Evolutionary conservation across 2,888 invertebrate genomes (phyloP).

Genomic region (Meghimatium bilineatum): DNA sequence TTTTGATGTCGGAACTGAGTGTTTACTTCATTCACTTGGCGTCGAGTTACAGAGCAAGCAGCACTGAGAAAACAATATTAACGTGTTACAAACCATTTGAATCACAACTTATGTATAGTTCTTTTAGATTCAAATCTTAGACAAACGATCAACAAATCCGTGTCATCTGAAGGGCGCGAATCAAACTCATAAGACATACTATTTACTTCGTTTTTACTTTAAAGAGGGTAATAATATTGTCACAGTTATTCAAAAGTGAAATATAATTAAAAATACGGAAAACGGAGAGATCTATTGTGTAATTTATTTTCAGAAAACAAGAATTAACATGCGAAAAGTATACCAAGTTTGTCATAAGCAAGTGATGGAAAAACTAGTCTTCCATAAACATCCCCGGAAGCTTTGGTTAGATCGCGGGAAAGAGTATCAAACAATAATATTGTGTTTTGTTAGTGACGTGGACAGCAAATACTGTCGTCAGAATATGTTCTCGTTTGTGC

Average conservation of each 20-base stretch:
- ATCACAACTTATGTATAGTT: background rate
- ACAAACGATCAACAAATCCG: background rate
- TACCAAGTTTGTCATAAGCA: background rate
- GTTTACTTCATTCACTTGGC: conserved; percentile 4
- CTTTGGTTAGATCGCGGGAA: conserved; percentile 6
- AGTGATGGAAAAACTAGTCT: background rate
- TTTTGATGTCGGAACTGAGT: background rate
- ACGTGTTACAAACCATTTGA: background rate
- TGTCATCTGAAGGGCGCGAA: background rate
- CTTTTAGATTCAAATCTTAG: background rate
- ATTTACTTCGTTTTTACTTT: background rate
- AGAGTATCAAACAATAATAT: background rate
- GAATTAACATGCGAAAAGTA: background rate
- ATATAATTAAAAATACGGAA: background rate
- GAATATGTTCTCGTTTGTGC: background rate
- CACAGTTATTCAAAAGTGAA: background rate
- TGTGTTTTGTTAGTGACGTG: conserved; percentile 21
- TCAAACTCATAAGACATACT: background rate
- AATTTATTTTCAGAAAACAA: background rate
- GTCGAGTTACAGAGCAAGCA: background rate
- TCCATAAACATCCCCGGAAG: conserved; percentile 13
- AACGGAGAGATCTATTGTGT: background rate
- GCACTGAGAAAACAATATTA: background rate
- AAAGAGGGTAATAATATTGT: background rate
- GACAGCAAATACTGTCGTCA: conserved; percentile 7